phyloP scores from a whole-genome alignment of 1,140 invertebrate genomes.

The Scaptomyza hsui region DNA sequence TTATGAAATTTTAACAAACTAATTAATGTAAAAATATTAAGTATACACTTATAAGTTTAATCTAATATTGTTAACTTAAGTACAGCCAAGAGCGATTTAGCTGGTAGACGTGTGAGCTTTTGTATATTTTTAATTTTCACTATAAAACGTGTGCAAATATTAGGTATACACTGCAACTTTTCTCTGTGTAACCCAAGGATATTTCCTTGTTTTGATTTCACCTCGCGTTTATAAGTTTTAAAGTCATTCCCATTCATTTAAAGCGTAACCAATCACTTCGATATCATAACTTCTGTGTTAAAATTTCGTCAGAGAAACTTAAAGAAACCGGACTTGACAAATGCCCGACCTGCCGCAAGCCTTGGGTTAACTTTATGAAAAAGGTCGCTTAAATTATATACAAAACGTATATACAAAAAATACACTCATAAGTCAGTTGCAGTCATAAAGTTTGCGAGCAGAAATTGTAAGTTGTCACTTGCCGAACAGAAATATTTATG shows the following conservation, averaged over 20 bases:
- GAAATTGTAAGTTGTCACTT: slow-evolving; percentile 54
- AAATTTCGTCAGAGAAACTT: background rate
- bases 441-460: slow-evolving; percentile 35
- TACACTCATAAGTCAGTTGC: slow-evolving; percentile 41
- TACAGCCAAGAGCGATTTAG: no score
- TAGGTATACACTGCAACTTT: no score
- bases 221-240: background rate
- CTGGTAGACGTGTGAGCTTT: no score
- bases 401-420: slow-evolving; percentile 22
- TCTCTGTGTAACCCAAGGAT: no score
- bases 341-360: background rate
- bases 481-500: slow-evolving; percentile 28
- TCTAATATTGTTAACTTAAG: no score
- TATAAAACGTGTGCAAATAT: no score
- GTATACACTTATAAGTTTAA: no score
- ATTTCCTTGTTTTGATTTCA: background rate
- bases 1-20: no score
- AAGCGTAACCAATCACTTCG: background rate
- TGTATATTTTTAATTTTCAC: no score
- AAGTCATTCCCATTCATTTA: background rate
- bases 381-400: slow-evolving; percentile 3
- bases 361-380: slow-evolving; percentile 14
- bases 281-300: background rate
- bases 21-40: background rate
- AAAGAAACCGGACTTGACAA: background rate